Base-by-base conservation (phyloP, 2,888 invertebrate genomes). In the Cheilosia scutellata region DNA sequence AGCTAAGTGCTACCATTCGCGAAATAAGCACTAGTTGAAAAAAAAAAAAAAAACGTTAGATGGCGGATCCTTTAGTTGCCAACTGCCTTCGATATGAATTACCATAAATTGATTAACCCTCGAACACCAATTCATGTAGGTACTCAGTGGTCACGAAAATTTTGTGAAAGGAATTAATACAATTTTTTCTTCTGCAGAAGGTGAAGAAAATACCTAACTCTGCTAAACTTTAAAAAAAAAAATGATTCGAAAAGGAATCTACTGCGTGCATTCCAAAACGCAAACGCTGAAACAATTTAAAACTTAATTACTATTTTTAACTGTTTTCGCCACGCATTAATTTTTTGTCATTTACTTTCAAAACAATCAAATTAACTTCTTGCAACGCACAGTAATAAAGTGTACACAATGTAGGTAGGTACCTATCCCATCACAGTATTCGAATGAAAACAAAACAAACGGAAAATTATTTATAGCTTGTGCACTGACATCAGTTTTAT, bases 401-500 rank as follows among this genome's bases (percentile, higher is more conserved):
- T 53, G 62, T 47, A 25, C 42, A 60, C 40, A 20, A 16, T 47
- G 25, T 51, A 13, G n/a, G 20, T 47, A 51, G 33, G 62, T 47
- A 53, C 33, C n/a, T 29, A 29, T 20, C 16, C 20, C 16, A 16
- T 47, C 20, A 2, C 7, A 60, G 40, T 47, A 42, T 70, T 65
- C 31, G 63, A 57, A 62, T 9, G 31, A 65, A 62, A 62, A 31
- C 29, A 53, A 60, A 66, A 77, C 25, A 51, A 66, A 78, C 62
- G 71, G 53, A 83, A 74, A 79, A 74, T 83, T 79, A 83, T 83
- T 83, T 83, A 83, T 83, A 63, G 27, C 74, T 27, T 51, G 72
- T 51, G 57, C 74, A 74, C 63, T 60, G 76, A 58, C 76, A 82
- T 82, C 76, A 86, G 82, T 82, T 86, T 82, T 82, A 86, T 86